These are phyloP conservation scores for Dasysyrphus tricinctus DNA, from an alignment of 2,888 invertebrate genomes.

Conservation along the genomic window DNA sequence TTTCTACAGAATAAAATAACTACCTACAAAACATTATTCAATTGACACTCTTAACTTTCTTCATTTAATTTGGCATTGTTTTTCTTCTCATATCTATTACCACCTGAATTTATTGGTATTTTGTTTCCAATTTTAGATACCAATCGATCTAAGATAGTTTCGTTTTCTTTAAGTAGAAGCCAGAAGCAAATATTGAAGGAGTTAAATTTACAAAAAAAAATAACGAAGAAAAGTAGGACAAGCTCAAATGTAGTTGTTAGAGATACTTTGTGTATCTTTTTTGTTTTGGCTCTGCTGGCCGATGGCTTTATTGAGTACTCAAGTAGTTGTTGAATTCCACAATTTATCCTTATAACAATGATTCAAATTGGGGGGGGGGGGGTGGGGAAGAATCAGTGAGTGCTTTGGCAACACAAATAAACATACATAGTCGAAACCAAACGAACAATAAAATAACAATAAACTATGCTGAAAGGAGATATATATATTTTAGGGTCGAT, in stretches of 20 bases:
- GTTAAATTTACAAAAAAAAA: background rate
- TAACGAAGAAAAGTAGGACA: conserved; percentile 43
- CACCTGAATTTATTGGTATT: conserved; percentile 55
- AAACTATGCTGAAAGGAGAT: conserved; percentile 12
- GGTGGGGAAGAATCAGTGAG: background rate
- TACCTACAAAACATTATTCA: background rate
- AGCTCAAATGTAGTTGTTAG: conserved; percentile 23
- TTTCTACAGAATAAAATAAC: background rate
- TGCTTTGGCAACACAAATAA: background rate
- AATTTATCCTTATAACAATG: conserved; percentile 23
- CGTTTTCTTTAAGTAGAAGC: conserved; percentile 34
- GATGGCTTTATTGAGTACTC: conserved; percentile 37
- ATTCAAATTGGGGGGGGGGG: background rate
- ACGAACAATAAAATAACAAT: conserved; percentile 43
- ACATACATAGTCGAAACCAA: background rate
- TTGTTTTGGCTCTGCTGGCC: background rate
- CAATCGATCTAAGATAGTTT: conserved; percentile 54
- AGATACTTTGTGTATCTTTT: conserved; percentile 16
- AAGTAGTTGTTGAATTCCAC: conserved; percentile 41
- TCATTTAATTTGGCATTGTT: conserved; percentile 20
- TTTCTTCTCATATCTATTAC: conserved; percentile 24
- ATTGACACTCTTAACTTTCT: conserved; percentile 38
- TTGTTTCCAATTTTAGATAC: conserved; percentile 62
- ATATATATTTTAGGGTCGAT: conserved; percentile 16
- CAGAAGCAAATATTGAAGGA: conserved; percentile 22